Base-by-base conservation (phyloP, 1,140 invertebrate species). In the Phthorimaea operculella region DNA sequence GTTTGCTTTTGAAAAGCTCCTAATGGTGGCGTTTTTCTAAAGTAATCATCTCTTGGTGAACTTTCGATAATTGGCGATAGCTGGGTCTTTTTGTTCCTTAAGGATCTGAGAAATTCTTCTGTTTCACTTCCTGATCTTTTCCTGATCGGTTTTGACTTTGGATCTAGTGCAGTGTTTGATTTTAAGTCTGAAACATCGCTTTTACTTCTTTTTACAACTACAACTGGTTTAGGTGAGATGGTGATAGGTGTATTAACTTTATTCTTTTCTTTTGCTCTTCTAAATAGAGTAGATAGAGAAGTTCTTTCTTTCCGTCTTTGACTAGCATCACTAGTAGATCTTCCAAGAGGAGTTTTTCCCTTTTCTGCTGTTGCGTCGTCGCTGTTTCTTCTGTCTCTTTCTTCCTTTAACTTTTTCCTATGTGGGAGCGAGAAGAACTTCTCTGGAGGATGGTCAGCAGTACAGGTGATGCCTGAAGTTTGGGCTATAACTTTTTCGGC, bases 31-130 rank as follows among this genome's bases (percentile, higher is more conserved):
- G 69, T 76, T 57, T 77, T 87, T 51, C 89, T 85, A 62, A 93
- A 93, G 59, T 91, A 92, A 65, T 92, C 90, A 72, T 91, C 90
- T 42, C 87, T 71, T 63, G 90, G 85, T 70, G 88, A 77, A 83
- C 89, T 74, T 81, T 93, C 92, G 51, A 93, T 93, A 55, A 93
- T 93, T 0, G 92, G 92, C 14, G 91, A 92, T n/a, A 93, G 64
- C 66, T 92, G 92, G 53, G 89, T 89, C 70, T 89, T 91, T 56
- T 87, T 87, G 55, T 85, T 86, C 63, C 81, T 71, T 18, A 86
- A 66, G 6, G 85, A 87, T 56, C 84, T 87, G n/a, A 86, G 68
- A 62, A 86, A 86, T 64, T 87, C 85, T 72, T 87, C 85, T 36
- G 83, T 84, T 67, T 86, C 85, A 62, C 85, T 86, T 21, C 86